Percentiles rank a stretch among this genome's conserved stretches.
Evolutionary conservation across 2,888 invertebrate genomes (phyloP).

Genomic region (Caenorhabditis sinica): DNA sequence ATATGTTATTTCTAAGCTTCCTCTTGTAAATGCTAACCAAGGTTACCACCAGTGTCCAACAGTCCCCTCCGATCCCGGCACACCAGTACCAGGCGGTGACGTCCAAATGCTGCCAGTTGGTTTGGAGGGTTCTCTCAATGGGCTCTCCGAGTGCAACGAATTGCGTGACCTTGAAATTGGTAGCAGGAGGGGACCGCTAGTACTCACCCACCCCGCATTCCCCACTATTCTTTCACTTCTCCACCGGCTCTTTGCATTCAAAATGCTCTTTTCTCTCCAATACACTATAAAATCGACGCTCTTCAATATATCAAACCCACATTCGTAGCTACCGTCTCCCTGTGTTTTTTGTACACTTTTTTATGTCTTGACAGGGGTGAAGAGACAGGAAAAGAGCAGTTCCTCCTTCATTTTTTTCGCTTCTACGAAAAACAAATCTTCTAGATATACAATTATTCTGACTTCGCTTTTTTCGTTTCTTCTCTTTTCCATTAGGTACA

Average conservation of each 20-base stretch:
- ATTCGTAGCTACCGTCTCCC: background rate
- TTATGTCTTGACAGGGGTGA: background rate
- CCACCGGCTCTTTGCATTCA: too few relatives aligned
- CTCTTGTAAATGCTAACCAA: too few relatives aligned
- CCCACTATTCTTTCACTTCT: background rate
- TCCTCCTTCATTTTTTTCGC: too few relatives aligned
- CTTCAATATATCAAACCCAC: background rate
- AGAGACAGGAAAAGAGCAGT: too few relatives aligned
- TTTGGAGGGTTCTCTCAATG: conserved; percentile 23
- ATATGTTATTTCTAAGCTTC: too few relatives aligned
- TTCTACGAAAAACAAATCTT: conserved; percentile 15
- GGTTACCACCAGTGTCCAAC: too few relatives aligned
- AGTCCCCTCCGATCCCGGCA: background rate
- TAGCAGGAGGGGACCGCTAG: conserved; percentile 11
- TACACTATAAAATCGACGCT: background rate
- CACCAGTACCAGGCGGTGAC: conserved; percentile 42
- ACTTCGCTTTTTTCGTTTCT: background rate
- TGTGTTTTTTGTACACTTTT: conserved; percentile 10
- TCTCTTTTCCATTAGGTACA: conserved; percentile 9
- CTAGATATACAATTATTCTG: conserved; percentile 33
- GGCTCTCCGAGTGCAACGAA: conserved; percentile 3
- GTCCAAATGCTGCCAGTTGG: conserved; percentile 52
- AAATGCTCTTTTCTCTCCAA: too few relatives aligned
- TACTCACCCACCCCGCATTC: background rate
- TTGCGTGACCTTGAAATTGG: conserved; percentile 52